Percentiles rank a stretch among this genome's conserved stretches.
Evolutionary conservation across 35 echinoderm and acorn worm genomes (phyloP).

Genomic region (Apostichopus japonicus): DNA sequence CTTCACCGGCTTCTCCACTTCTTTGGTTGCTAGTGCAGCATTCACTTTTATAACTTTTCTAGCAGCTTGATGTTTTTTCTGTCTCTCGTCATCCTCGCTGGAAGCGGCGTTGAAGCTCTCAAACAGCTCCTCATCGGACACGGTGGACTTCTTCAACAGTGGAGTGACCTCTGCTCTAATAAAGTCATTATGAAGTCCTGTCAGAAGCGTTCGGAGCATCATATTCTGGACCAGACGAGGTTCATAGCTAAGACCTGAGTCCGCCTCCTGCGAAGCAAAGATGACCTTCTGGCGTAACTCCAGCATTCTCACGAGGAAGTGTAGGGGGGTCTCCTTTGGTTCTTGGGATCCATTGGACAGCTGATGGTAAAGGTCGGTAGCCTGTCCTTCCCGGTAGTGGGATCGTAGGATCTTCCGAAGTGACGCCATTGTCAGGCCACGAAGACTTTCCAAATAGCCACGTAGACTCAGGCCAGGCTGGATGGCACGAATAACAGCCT

Average conservation of each 20-base stretch:
- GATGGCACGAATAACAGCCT: not conserved
- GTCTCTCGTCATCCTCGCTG: not conserved
- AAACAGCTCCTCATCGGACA: slow-evolving; percentile 5
- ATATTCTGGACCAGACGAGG: slow-evolving; percentile 25
- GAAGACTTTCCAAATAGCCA: slow-evolving; percentile 15
- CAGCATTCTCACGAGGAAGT: not conserved
- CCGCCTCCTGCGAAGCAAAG: slow-evolving; percentile 39
- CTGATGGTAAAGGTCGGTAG: slow-evolving; percentile 57
- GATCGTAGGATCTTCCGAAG: slow-evolving; percentile 30
- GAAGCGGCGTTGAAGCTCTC: not conserved
- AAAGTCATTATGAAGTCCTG: slow-evolving; percentile 39
- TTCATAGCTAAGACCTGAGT: slow-evolving; percentile 42
- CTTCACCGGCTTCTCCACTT: not conserved
- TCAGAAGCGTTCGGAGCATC: slow-evolving; percentile 39
- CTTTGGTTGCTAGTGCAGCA: not conserved
- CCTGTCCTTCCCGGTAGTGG: slow-evolving; percentile 11
- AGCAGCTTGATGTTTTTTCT: too few relatives aligned
- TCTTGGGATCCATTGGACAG: slow-evolving; percentile 27
- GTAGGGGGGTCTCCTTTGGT: slow-evolving; percentile 9
- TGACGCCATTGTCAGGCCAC: not conserved
- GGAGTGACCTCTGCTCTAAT: not conserved
- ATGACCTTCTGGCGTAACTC: slow-evolving; percentile 59
- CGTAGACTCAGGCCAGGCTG: not conserved
- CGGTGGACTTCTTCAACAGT: not conserved
- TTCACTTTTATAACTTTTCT: not conserved